phyloP scores from a whole-genome alignment of 2,113 vertebrate species.

The Azemiops feae region DNA sequence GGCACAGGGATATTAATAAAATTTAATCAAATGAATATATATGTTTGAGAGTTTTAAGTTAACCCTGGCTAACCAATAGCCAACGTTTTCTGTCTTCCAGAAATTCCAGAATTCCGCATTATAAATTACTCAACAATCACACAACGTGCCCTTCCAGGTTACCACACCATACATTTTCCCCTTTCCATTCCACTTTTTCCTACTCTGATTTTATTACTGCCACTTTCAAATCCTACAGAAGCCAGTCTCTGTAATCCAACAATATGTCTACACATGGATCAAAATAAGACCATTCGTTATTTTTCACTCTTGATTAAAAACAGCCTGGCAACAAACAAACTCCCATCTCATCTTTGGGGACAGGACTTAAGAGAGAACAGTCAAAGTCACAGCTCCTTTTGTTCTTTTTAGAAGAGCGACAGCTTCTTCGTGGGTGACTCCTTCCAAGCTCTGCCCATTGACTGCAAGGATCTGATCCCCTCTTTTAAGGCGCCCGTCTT shows the following conservation, averaged over 20 bases:
- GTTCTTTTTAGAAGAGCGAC: conserved; percentile 93
- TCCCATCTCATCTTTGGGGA: neutral
- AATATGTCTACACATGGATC: conserved; percentile 32
- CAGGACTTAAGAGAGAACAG: conserved; percentile 82
- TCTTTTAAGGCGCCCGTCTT: conserved; percentile 91
- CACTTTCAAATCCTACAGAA: conserved; percentile 19
- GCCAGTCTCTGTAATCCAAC: conserved; percentile 1
- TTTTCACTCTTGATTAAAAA: conserved; percentile 20
- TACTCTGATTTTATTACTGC: conserved; percentile 1
- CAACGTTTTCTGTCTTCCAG: neutral
- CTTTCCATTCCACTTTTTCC: neutral
- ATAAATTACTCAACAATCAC: neutral
- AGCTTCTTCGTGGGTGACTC: conserved; percentile 93
- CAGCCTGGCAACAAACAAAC: neutral
- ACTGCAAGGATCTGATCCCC: conserved; percentile 98
- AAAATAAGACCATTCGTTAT: conserved; percentile 39
- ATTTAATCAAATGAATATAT: fast-evolving
- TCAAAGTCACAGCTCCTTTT: conserved; percentile 90
- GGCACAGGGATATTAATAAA: neutral
- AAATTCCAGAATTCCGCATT: neutral
- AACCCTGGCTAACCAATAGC: neutral
- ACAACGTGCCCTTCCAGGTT: neutral
- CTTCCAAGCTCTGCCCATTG: conserved; percentile 91
- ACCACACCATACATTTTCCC: neutral
- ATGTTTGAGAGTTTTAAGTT: neutral